Percentiles rank a stretch among this genome's conserved stretches.
Evolutionary conservation across 2,113 vertebrate species (phyloP).

Genomic region (Macquaria australasica): DNA sequence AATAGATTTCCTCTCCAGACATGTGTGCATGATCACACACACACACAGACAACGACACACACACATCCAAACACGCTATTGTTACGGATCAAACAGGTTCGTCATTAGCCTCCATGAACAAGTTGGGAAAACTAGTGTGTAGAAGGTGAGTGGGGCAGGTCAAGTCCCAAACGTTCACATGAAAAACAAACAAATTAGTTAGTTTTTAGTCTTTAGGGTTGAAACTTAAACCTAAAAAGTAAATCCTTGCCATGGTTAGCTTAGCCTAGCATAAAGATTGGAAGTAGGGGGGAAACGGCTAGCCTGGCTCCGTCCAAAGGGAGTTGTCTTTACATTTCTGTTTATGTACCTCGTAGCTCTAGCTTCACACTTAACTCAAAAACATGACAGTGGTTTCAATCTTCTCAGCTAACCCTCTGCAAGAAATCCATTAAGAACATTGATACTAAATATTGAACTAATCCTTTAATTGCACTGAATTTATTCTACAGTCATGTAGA

Average conservation of each 20-base stretch:
- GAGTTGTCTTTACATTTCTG: not conserved
- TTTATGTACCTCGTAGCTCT: not conserved
- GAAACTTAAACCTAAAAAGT: not conserved
- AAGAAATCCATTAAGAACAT: too few relatives aligned
- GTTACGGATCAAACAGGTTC: slow-evolving; percentile 30
- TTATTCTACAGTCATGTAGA: not conserved
- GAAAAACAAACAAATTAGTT: slow-evolving; percentile 4
- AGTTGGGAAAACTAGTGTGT: not conserved
- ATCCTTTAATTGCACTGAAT: not conserved
- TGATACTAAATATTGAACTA: not conserved
- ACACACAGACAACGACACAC: not conserved
- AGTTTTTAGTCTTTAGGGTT: not conserved
- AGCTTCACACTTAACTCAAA: not conserved
- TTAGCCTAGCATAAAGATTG: not conserved
- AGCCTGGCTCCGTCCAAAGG: not conserved
- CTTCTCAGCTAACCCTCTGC: too few relatives aligned
- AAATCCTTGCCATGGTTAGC: not conserved
- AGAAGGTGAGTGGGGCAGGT: not conserved
- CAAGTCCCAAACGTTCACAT: not conserved
- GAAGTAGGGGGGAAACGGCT: not conserved
- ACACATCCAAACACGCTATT: not conserved
- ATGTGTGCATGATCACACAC: slow-evolving; percentile 43
- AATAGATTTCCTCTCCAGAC: slow-evolving; percentile 74
- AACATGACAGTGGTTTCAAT: too few relatives aligned
- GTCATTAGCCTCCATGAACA: not conserved